phyloP scores from a whole-genome alignment of 2,113 vertebrate genomes.

The Nothoprocta pentlandii region DNA sequence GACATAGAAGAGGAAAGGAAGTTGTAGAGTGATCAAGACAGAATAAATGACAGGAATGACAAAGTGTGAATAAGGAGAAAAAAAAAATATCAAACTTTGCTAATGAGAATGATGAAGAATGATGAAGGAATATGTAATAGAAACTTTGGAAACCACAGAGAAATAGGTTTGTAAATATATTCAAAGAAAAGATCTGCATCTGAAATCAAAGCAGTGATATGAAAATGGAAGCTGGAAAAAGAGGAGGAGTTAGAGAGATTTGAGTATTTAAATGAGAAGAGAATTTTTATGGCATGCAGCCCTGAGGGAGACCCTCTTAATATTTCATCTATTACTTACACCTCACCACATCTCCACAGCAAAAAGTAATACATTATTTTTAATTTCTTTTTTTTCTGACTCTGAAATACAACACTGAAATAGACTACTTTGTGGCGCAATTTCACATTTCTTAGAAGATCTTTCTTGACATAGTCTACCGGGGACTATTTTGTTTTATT shows the following conservation, averaged over 20 bases:
- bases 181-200: neutral
- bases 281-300: neutral
- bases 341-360: neutral
- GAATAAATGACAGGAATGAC: neutral
- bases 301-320: neutral
- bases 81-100: neutral
- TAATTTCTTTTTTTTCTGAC: neutral
- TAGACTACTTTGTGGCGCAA: neutral
- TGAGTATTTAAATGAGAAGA: neutral
- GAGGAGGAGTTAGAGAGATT: neutral
- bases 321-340: neutral
- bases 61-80: neutral
- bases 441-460: neutral
- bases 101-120: neutral
- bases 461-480: neutral
- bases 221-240: neutral
- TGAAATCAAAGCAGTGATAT: neutral
- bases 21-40: accelerated
- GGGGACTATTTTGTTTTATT: neutral
- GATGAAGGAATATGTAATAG: neutral
- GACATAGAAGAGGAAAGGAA: accelerated
- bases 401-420: neutral
- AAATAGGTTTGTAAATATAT: neutral
- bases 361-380: neutral
- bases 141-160: neutral